A percentile compares a stretch with the other conserved stretches of the same genome.
Evolutionary conservation across 2,797 vertebrate species (phyloP).

Genomic region (Echeneis naucrates): DNA sequence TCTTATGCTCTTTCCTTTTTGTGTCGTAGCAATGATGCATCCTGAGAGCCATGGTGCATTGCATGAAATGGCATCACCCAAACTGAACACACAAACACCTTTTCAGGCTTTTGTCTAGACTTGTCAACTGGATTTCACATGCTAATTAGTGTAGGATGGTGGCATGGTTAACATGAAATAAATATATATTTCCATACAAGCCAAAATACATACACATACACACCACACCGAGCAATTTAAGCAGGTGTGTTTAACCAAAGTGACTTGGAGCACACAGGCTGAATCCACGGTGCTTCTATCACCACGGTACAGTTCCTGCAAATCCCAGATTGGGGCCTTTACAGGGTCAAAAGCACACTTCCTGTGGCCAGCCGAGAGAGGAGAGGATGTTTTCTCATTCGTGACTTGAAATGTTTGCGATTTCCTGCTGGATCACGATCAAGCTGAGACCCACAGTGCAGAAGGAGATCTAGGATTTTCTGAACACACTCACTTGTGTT

Average conservation of each 20-base stretch:
- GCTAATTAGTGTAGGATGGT: slow-evolving; percentile 75
- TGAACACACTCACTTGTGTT: slow-evolving; percentile 28
- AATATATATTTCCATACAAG: slow-evolving; percentile 74
- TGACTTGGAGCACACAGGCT: slow-evolving; percentile 52
- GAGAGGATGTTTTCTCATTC: slow-evolving; percentile 19
- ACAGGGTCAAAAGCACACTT: slow-evolving; percentile 41
- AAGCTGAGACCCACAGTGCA: neutral
- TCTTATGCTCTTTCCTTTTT: slow-evolving; percentile 75
- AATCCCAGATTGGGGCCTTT: slow-evolving; percentile 43
- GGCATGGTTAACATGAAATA: slow-evolving; percentile 71
- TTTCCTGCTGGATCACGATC: slow-evolving; percentile 5
- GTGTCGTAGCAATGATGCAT: slow-evolving; percentile 74
- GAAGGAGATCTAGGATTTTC: slow-evolving; percentile 24
- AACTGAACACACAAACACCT: slow-evolving; percentile 77
- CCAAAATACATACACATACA: slow-evolving; percentile 66
- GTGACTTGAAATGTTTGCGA: slow-evolving; percentile 29
- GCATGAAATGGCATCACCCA: slow-evolving; percentile 83
- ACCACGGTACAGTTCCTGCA: slow-evolving; percentile 42
- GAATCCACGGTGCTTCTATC: slow-evolving; percentile 58
- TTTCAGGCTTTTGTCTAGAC: slow-evolving; percentile 79
- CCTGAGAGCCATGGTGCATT: slow-evolving; percentile 80
- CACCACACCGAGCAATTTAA: slow-evolving; percentile 45
- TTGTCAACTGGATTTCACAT: slow-evolving; percentile 80
- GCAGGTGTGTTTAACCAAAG: slow-evolving; percentile 74
- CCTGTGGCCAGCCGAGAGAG: slow-evolving; percentile 27